Evolutionary conservation across 2,113 vertebrate genomes (phyloP).

Genomic region (Antidorcas marsupialis): DNA sequence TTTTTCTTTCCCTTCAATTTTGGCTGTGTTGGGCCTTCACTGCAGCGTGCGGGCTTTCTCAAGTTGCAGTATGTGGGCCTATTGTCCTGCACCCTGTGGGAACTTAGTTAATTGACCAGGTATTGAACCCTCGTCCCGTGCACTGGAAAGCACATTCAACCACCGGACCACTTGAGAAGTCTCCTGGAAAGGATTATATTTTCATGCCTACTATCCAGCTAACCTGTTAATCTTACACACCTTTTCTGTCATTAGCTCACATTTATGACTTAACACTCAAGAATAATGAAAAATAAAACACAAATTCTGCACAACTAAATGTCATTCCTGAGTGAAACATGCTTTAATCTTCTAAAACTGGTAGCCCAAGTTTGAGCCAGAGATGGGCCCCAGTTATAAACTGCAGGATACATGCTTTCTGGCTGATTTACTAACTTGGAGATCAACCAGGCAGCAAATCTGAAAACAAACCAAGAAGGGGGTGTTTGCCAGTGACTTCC

Average conservation of each 20-base stretch:
- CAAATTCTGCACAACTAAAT: neutral
- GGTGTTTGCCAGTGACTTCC: no score
- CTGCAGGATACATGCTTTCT: neutral
- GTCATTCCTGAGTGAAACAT: neutral
- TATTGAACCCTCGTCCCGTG: neutral
- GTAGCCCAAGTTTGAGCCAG: neutral
- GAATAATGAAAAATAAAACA: neutral
- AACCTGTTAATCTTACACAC: neutral
- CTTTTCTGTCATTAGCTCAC: neutral
- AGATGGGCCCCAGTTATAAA: neutral
- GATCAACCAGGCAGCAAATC: neutral
- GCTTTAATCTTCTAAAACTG: neutral
- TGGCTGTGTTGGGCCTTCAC: neutral
- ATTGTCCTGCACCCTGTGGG: neutral
- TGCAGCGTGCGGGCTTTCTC: neutral
- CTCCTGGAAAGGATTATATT: no score
- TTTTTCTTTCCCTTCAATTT: neutral
- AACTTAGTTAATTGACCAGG: neutral
- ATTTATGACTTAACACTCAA: neutral
- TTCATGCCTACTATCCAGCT: fast-evolving
- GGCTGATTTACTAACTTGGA: neutral
- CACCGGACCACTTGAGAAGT: neutral
- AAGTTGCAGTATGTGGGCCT: neutral
- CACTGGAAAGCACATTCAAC: neutral
- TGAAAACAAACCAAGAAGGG: neutral